A percentile compares a stretch with the other conserved stretches of the same genome.
Evolutionary conservation across 2,888 invertebrate species (phyloP).

Genomic region (Matsumyia berberina): DNA sequence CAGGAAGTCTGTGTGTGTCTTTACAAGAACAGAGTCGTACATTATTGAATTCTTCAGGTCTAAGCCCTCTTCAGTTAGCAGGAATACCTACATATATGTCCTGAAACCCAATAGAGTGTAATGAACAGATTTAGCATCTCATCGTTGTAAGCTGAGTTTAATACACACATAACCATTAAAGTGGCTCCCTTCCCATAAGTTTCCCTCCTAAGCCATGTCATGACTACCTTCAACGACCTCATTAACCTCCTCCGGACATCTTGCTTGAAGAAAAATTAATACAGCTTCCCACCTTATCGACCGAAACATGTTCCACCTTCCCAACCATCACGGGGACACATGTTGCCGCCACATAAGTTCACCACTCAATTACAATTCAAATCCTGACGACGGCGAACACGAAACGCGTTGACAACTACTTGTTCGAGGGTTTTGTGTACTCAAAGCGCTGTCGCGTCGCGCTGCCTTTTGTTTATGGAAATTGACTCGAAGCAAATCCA

Average conservation of each 20-base stretch:
- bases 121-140: too few species aligned
- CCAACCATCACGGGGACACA: slow-evolving; percentile 21
- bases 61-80: too few species aligned
- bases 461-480: slow-evolving; percentile 67
- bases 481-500: slow-evolving; percentile 41
- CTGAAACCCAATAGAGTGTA: too few species aligned
- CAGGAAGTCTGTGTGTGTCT: too few species aligned
- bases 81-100: too few species aligned
- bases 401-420: slow-evolving; percentile 41
- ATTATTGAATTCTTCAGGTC: too few species aligned
- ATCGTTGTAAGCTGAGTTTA: too few species aligned
- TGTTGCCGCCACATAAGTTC: slow-evolving; percentile 58
- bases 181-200: too few species aligned
- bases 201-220: too few species aligned
- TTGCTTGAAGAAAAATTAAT: background rate
- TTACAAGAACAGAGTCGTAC: too few species aligned
- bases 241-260: too few species aligned
- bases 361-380: slow-evolving; percentile 71
- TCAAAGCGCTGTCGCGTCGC: slow-evolving; percentile 26
- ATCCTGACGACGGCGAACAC: slow-evolving; percentile 33
- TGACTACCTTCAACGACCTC: background rate
- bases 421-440: slow-evolving; percentile 5
- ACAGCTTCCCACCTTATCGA: slow-evolving; percentile 35
- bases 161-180: too few species aligned
- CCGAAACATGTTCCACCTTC: slow-evolving; percentile 56